Evolutionary conservation across 1,140 invertebrate genomes (phyloP).

Genomic region (Cherax destructor): DNA sequence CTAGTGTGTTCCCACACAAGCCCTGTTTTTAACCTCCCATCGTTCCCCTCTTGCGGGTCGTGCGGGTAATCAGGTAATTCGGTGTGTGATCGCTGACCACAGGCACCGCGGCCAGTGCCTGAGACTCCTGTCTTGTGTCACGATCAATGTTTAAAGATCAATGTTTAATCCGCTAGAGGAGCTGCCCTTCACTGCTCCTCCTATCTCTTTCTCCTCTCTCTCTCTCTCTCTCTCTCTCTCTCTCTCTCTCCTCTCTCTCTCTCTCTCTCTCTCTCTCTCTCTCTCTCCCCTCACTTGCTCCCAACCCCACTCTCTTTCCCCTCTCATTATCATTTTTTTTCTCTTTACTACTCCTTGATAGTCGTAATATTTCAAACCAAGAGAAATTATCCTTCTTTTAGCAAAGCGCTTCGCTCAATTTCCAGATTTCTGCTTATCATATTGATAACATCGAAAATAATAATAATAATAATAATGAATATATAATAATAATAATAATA

Average conservation of each 20-base stretch:
- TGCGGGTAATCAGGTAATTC: background rate
- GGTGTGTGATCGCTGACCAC: background rate
- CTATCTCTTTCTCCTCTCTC: background rate
- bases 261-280: background rate
- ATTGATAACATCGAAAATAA: no score
- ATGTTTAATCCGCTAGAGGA: constrained; percentile 21
- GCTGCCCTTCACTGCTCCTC: background rate
- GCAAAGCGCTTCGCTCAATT: no score
- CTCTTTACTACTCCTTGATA: background rate
- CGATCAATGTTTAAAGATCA: background rate
- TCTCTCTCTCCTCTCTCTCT: background rate
- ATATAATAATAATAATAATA: no score
- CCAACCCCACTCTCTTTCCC: background rate
- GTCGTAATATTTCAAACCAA: no score
- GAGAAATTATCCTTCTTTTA: no score
- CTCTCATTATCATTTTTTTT: background rate
- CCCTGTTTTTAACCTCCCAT: background rate
- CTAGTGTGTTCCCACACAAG: background rate
- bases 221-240: background rate
- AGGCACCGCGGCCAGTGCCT: background rate
- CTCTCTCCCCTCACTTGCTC: background rate
- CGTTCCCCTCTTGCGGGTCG: background rate
- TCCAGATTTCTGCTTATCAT: no score
- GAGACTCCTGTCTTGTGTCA: background rate
- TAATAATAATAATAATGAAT: no score